phyloP scores from a whole-genome alignment of 2,888 invertebrate species.

The Pegoplata infirma region DNA sequence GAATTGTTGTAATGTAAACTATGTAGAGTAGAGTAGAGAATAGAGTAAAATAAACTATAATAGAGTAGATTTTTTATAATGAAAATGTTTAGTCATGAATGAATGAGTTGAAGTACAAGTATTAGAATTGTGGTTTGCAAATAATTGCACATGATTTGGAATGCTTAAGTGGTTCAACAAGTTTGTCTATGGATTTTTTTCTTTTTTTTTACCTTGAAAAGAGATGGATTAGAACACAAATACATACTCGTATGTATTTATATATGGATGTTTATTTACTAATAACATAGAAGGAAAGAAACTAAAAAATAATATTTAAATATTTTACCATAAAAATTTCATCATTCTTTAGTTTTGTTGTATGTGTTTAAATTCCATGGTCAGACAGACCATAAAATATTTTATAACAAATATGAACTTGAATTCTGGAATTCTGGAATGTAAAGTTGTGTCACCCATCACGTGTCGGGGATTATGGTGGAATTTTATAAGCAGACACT shows the following conservation, averaged over 20 bases:
- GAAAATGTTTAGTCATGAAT: slow-evolving; percentile 38
- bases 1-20: neutral
- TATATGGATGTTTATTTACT: too few relatives aligned
- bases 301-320: slow-evolving; percentile 3
- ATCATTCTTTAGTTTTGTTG: slow-evolving; percentile 8
- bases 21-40: slow-evolving; percentile 4
- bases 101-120: slow-evolving; percentile 34
- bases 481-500: too few relatives aligned
- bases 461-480: too few relatives aligned
- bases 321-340: slow-evolving; percentile 5
- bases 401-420: slow-evolving; percentile 12
- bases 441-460: too few relatives aligned
- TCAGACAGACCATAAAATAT: slow-evolving; percentile 1
- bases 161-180: slow-evolving; percentile 48
- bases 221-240: neutral
- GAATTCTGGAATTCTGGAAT: slow-evolving; percentile 20
- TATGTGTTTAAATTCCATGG: neutral
- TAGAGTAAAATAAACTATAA: neutral
- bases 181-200: slow-evolving; percentile 14
- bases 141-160: slow-evolving; percentile 16
- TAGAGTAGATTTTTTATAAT: neutral
- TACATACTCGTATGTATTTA: too few relatives aligned
- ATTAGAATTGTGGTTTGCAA: slow-evolving; percentile 21
- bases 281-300: too few relatives aligned
- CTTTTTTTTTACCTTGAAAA: neutral